These are phyloP conservation scores for Lutjanus argentimaculatus DNA, from an alignment of 2,797 vertebrate genomes.

Conservation along the genomic window DNA sequence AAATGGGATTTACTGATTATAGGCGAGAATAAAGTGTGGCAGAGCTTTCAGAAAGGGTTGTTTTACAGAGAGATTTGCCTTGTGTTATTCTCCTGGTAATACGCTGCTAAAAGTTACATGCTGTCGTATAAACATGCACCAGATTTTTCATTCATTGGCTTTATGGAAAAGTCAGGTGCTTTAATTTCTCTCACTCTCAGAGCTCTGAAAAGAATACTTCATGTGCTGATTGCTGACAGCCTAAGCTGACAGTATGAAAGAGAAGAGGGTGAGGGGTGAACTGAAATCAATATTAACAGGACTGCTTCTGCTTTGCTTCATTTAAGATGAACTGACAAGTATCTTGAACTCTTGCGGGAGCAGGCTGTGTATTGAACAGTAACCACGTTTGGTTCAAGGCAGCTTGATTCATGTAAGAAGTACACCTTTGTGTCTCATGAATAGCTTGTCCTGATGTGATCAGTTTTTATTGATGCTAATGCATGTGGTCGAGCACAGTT, in stretches of 20 bases:
- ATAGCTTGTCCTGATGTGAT: no score
- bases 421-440: not conserved
- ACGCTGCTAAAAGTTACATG: not conserved
- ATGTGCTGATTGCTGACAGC: not conserved
- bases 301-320: not conserved
- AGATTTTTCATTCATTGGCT: not conserved
- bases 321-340: no score
- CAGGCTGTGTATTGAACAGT: not conserved
- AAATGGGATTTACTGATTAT: conserved; percentile 55
- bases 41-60: conserved; percentile 7
- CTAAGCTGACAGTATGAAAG: not conserved
- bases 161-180: conserved; percentile 1
- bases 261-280: not conserved
- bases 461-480: not conserved
- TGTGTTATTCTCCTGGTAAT: conserved; percentile 9
- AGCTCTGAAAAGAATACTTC: not conserved
- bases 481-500: not conserved
- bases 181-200: not conserved
- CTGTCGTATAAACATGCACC: not conserved
- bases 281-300: not conserved
- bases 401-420: not conserved
- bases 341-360: no score
- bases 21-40: conserved; percentile 27
- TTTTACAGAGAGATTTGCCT: not conserved
- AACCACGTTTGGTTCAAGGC: not conserved